Base-by-base conservation (phyloP, 2,888 invertebrate genomes). In the Hylaea fasciaria region DNA sequence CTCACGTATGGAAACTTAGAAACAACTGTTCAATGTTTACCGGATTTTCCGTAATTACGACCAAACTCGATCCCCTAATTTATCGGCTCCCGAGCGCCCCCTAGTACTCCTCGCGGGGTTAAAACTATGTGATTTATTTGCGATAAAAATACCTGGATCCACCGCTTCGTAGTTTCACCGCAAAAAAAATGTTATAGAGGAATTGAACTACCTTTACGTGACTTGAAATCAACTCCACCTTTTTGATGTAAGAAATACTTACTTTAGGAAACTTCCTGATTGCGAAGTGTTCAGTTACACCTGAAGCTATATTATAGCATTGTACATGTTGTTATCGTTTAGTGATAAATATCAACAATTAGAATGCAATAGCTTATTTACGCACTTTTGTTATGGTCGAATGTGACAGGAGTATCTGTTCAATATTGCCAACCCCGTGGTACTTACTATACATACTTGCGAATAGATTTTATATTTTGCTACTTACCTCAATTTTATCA, bases 101-200 rank as follows among this genome's bases (percentile, higher is more conserved):
- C 48, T 44, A 17, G 41, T 40, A 22, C 32, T 43, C 43, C 48
- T 14, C 41, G 32, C 32, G 51, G 22, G 44, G 52, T 48, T 57
- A 43, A 56, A 57, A 62, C 29, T 48, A 51, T 52, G 47, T 62
- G 52, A 62, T 57, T 62, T 62, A 62, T 61, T 52, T 48, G 61
- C 44, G 22, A 61, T 57, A 61, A 61, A 60, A 61, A 56, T 52
- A 48, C 47, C 56, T 53, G 52, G 44, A 62, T 47, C 44, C 46
- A 52, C 13, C 51, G 39, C 51, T 57, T 52, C 22, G 56, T 56
- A 56, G 52, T 53, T 57, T 48, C 32, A 48, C 43, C n/a, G 29
- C 47, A 50, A 55, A 51, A 52, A n/a, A 54, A 50, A 28, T 60
- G 39, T 53, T 32, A 46, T 22, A 37, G 17, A 60, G 43, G 55